A percentile compares a stretch with the other conserved stretches of the same genome.
Conservation (phyloP, 1,140 invertebrate genomes). For the Drosophila kepulauana region DNA sequence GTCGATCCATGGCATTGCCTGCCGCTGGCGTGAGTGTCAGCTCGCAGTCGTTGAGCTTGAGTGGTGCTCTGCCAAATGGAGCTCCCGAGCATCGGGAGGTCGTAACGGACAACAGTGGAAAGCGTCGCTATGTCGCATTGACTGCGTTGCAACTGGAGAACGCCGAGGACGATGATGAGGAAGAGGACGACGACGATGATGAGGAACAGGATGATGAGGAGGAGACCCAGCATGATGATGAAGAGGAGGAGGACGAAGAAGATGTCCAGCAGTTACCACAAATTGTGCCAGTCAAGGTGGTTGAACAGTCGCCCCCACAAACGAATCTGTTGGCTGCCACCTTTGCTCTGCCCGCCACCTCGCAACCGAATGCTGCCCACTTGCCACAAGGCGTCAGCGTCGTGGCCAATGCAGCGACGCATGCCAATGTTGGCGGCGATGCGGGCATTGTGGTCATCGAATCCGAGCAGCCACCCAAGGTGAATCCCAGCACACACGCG, state of each 20-base stretch:
- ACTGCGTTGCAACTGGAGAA: constrained; percentile 49
- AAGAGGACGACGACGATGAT: constrained; percentile 35
- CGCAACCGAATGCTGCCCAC: constrained; percentile 38
- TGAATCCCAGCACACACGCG: constrained; percentile 77
- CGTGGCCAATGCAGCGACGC: constrained; percentile 61
- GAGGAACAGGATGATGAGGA: constrained; percentile 17
- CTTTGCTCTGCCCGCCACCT: constrained; percentile 13
- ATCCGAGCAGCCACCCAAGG: constrained; percentile 72
- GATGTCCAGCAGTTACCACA: neutral
- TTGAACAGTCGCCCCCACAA: constrained; percentile 21
- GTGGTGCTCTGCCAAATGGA: constrained; percentile 3
- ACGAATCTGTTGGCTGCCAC: constrained; percentile 51
- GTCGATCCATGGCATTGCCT: constrained; percentile 7
- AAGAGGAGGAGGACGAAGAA: neutral
- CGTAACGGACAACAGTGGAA: constrained; percentile 14
- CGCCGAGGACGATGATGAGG: constrained; percentile 10
- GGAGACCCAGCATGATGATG: neutral
- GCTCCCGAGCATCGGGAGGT: constrained; percentile 57
- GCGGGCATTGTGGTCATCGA: constrained; percentile 75
- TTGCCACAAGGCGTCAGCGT: constrained; percentile 61
- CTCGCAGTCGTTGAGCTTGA: constrained; percentile 56
- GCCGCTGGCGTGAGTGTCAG: constrained; percentile 44
- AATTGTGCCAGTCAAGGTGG: constrained; percentile 6
- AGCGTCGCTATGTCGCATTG: constrained; percentile 62
- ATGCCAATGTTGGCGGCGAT: constrained; percentile 65